Percentiles rank a stretch among this genome's conserved stretches.
These are phyloP conservation scores for Trachelus troglodyta DNA, from an alignment of 2,888 invertebrate species.

Conservation along the genomic window DNA sequence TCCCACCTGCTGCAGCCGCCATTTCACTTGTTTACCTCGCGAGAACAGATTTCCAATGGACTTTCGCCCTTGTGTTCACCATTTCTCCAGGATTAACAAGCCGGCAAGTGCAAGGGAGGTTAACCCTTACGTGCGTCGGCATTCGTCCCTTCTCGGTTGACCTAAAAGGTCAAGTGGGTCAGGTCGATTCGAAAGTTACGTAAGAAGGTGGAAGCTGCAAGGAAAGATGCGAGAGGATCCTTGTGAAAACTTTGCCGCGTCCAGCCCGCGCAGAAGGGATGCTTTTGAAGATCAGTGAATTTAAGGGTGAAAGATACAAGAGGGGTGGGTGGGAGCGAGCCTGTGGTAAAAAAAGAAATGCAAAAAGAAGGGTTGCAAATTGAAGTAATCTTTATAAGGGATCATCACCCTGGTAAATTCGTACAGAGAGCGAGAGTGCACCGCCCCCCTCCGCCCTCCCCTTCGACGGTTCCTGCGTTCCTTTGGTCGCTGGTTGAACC, in stretches of 20 bases:
- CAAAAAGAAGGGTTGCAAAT: not conserved
- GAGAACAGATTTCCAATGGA: not conserved
- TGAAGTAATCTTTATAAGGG: not conserved
- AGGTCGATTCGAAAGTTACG: not conserved
- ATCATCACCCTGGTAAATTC: not conserved
- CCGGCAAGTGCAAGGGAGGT: not conserved
- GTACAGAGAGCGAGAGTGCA: not conserved
- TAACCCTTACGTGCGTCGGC: too few species aligned
- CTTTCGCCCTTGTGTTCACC: not conserved
- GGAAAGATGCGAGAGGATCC: not conserved
- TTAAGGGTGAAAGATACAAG: not conserved
- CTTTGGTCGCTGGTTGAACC: not conserved
- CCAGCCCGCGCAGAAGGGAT: not conserved
- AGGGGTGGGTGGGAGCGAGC: not conserved
- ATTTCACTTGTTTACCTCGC: conserved; percentile 11
- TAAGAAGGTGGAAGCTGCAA: not conserved
- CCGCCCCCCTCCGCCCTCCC: accelerated
- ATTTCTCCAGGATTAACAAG: not conserved
- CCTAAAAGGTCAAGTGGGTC: not conserved
- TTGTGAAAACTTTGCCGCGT: not conserved
- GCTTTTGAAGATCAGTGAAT: not conserved
- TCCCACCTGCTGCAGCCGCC: conserved; percentile 6
- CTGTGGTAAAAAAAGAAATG: not conserved
- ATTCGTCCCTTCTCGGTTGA: too few species aligned
- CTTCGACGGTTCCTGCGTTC: not conserved